A percentile compares a stretch with the other conserved stretches of the same genome.
These are phyloP conservation scores for Steinernema khuongi DNA, from an alignment of 1,140 invertebrate genomes.

Conservation along the genomic window DNA sequence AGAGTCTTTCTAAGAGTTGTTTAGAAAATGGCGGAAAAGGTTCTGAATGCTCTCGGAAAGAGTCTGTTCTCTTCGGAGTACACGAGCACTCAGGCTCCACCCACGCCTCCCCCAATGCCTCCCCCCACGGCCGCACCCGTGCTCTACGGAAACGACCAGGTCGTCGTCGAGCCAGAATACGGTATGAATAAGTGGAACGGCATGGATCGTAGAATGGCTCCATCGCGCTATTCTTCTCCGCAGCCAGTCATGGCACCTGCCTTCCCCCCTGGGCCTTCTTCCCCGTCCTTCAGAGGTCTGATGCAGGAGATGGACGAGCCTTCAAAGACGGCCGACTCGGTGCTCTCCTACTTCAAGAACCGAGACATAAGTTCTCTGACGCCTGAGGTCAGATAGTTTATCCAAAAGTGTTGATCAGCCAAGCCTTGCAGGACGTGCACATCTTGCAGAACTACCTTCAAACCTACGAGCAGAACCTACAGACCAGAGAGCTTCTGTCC, in stretches of 20 bases:
- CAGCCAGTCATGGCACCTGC: neutral
- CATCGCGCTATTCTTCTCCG: neutral
- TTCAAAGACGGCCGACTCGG: neutral
- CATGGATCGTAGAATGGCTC: neutral
- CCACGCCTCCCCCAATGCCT: neutral
- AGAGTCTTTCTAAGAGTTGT: neutral
- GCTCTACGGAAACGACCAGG: neutral
- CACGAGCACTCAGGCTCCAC: neutral
- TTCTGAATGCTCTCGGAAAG: constrained; percentile 1
- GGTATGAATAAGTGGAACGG: neutral
- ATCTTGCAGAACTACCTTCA: neutral
- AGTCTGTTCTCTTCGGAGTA: neutral
- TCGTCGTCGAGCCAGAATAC: neutral
- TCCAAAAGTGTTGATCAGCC: neutral
- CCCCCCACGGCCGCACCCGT: neutral
- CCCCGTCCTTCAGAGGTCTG: neutral
- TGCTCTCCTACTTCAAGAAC: neutral
- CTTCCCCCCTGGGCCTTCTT: neutral
- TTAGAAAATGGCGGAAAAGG: constrained; percentile 8
- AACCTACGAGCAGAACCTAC: constrained; percentile 8
- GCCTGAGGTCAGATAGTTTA: neutral
- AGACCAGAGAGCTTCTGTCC: neutral
- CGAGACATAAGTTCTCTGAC: neutral
- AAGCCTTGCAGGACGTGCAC: neutral
- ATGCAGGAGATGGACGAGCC: neutral